Evolutionary conservation across 2,113 vertebrate genomes (phyloP).

Genomic region (Pteronura brasiliensis): DNA sequence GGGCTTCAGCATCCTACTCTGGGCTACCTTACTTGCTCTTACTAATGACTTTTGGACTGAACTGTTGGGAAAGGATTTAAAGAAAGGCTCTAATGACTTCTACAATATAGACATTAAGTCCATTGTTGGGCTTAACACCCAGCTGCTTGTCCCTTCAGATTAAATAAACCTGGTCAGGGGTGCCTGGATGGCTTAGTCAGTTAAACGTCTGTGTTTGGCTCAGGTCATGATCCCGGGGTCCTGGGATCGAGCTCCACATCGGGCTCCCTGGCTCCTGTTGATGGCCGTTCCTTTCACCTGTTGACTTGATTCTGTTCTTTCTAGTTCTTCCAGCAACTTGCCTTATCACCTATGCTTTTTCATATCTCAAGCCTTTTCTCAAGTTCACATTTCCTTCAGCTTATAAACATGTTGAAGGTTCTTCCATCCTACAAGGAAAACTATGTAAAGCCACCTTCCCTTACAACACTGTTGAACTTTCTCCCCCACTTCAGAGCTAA

Average conservation of each 20-base stretch:
- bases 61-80: not conserved
- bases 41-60: not conserved
- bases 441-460: not conserved
- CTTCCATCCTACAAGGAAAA: slow-evolving; percentile 27
- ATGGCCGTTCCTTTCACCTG: not conserved
- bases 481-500: not conserved
- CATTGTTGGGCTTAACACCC: not conserved
- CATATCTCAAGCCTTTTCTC: not conserved
- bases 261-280: not conserved
- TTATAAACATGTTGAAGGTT: not conserved
- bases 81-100: not conserved
- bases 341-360: not conserved
- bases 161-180: not conserved
- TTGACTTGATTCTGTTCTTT: not conserved
- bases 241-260: not conserved
- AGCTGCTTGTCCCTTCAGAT: not conserved
- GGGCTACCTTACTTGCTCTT: not conserved
- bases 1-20: not conserved
- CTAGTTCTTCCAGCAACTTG: not conserved
- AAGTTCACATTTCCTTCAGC: not conserved
- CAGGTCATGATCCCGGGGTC: not conserved
- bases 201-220: not conserved
- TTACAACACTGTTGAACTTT: not conserved
- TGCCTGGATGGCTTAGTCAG: not conserved
- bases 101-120: not conserved